phyloP scores from a whole-genome alignment of 2,113 vertebrate genomes.

The Gasterosteus nipponicus region DNA sequence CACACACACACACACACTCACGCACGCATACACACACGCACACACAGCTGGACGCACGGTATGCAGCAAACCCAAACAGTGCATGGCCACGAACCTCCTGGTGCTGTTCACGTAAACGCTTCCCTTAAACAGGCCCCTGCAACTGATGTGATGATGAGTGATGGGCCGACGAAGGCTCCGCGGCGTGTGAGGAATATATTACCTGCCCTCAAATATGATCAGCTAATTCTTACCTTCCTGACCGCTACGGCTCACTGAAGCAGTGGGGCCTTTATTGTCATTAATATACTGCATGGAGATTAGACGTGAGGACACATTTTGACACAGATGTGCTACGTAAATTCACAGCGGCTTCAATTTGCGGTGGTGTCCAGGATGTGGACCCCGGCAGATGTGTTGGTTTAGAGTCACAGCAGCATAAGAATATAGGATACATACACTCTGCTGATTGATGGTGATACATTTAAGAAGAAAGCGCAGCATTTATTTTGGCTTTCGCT shows the following conservation, averaged over 20 bases:
- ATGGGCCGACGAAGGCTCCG: slow-evolving; percentile 4
- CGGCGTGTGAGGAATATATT: neutral
- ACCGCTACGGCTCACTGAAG: slow-evolving; percentile 3
- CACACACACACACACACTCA: slow-evolving; percentile 19
- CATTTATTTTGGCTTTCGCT: neutral
- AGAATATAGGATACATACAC: neutral
- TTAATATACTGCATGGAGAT: neutral
- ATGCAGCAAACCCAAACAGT: neutral
- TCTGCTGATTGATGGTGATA: neutral
- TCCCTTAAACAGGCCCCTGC: neutral
- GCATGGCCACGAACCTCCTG: neutral
- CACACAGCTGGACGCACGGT: slow-evolving; percentile 18
- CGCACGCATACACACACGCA: slow-evolving; percentile 27
- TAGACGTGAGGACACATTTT: neutral
- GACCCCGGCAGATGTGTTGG: neutral
- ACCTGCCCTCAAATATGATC: neutral
- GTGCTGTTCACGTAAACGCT: slow-evolving; percentile 7
- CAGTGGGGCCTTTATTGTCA: neutral
- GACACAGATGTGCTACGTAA: neutral
- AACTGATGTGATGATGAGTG: slow-evolving; percentile 21
- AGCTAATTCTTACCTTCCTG: neutral
- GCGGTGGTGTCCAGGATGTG: neutral
- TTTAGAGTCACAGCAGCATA: neutral
- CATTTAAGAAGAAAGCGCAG: neutral
- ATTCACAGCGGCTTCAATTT: neutral